A percentile compares a stretch with the other conserved stretches of the same genome.
phyloP scores from a whole-genome alignment of 1,140 invertebrate species.

The Papilio machaon region DNA sequence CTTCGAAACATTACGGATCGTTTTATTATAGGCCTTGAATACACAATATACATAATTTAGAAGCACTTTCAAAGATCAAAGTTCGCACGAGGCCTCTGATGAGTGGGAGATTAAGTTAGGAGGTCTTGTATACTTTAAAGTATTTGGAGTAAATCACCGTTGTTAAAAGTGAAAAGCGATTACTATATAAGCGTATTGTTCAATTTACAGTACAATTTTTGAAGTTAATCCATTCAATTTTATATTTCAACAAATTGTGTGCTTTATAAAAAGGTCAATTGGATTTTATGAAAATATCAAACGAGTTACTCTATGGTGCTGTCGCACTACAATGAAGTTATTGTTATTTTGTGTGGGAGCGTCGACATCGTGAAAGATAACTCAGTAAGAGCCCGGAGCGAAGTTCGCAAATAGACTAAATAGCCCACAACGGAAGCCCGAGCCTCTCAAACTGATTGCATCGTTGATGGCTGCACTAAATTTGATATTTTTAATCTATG shows the following conservation, averaged over 20 bases:
- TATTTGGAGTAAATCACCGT: not conserved
- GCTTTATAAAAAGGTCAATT: not conserved
- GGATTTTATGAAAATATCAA: conserved; percentile 5
- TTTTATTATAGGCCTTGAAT: conserved; percentile 24
- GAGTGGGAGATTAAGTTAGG: not conserved
- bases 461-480: conserved; percentile 25
- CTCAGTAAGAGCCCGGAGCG: conserved; percentile 25
- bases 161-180: not conserved
- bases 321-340: conserved; percentile 26
- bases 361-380: conserved; percentile 21
- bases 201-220: not conserved
- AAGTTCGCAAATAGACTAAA: conserved; percentile 31
- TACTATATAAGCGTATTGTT: not conserved
- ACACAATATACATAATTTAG: conserved; percentile 21
- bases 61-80: conserved; percentile 31
- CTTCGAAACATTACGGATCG: conserved; percentile 13
- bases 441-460: conserved; percentile 8
- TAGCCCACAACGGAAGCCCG: conserved; percentile 7
- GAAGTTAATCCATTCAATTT: not conserved
- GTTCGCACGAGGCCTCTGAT: conserved; percentile 1
- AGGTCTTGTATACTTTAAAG: not conserved
- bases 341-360: conserved; percentile 12
- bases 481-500: conserved; percentile 23
- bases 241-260: not conserved
- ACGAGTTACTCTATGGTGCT: not conserved